These are phyloP conservation scores for Ellobium chinense DNA, from an alignment of 2,888 invertebrate species.

Conservation along the genomic window DNA sequence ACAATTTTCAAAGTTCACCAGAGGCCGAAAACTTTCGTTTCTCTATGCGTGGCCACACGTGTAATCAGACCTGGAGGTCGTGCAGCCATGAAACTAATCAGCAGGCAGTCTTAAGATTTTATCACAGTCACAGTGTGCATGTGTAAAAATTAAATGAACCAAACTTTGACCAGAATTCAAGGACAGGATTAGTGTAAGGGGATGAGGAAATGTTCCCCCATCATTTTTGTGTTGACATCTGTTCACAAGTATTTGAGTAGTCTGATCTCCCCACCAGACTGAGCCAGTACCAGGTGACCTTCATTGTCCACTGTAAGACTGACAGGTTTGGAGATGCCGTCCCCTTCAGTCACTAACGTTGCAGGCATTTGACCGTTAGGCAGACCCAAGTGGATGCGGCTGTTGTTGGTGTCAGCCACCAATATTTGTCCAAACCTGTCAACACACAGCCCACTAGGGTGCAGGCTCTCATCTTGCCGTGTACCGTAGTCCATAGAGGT, in stretches of 20 bases:
- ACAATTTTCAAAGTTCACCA: too few species aligned
- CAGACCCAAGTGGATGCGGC: conserved; percentile 68
- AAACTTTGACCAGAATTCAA: too few species aligned
- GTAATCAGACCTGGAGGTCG: too few species aligned
- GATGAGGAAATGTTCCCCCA: too few species aligned
- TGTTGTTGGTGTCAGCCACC: conserved; percentile 73
- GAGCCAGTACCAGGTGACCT: conserved; percentile 70
- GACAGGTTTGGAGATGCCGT: conserved; percentile 72
- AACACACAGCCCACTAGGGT: conserved; percentile 73
- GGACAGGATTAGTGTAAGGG: too few species aligned
- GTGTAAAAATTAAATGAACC: neutral
- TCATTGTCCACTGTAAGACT: conserved; percentile 63
- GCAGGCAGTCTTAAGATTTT: too few species aligned
- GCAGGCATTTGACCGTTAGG: conserved; percentile 70
- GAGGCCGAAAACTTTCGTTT: too few species aligned
- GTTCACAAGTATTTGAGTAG: conserved; percentile 68
- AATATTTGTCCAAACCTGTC: conserved; percentile 72
- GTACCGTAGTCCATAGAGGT: conserved; percentile 69
- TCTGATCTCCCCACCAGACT: conserved; percentile 74
- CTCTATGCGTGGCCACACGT: too few species aligned
- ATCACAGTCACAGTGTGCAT: too few species aligned
- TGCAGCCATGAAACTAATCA: too few species aligned
- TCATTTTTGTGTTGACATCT: too few species aligned
- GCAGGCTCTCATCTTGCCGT: conserved; percentile 63
- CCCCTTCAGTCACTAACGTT: conserved; percentile 62